Evolutionary conservation across 2,797 vertebrate genomes (phyloP).

Genomic region (Pangasius krempfi): DNA sequence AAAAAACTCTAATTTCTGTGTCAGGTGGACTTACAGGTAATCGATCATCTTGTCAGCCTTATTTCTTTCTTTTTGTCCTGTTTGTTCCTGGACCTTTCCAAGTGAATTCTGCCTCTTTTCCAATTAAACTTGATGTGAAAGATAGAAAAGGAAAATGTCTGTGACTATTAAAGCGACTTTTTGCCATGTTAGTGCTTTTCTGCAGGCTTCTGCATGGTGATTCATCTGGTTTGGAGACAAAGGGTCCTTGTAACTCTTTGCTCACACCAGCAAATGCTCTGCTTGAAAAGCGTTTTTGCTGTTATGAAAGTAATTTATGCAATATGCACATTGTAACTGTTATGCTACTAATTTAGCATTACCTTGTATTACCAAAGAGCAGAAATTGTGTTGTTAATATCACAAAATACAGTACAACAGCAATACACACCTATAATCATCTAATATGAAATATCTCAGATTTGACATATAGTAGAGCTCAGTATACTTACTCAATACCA

Average conservation of each 20-base stretch:
- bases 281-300: not conserved
- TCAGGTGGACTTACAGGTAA: slow-evolving; percentile 93
- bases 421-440: not conserved
- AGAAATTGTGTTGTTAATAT: not conserved
- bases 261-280: not conserved
- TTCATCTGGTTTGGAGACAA: slow-evolving; percentile 68
- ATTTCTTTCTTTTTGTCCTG: slow-evolving; percentile 76
- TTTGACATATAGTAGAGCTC: not conserved
- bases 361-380: not conserved
- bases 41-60: slow-evolving; percentile 91
- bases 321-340: not conserved
- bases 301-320: not conserved
- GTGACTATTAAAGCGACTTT: slow-evolving; percentile 76
- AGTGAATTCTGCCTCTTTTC: slow-evolving; percentile 82
- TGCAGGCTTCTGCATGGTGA: slow-evolving; percentile 59
- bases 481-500: not conserved
- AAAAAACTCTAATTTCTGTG: slow-evolving; percentile 92
- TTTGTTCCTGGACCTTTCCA: slow-evolving; percentile 70
- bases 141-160: slow-evolving; percentile 71
- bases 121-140: slow-evolving; percentile 86
- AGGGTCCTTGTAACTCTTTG: slow-evolving; percentile 53
- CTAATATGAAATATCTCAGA: not conserved
- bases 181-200: slow-evolving; percentile 71
- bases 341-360: not conserved
- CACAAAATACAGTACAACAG: not conserved